Evolutionary conservation across 2,797 vertebrate species (phyloP), one percentile per base, ranked within the genome.

Genomic region (Rhinoraja longicauda): DNA sequence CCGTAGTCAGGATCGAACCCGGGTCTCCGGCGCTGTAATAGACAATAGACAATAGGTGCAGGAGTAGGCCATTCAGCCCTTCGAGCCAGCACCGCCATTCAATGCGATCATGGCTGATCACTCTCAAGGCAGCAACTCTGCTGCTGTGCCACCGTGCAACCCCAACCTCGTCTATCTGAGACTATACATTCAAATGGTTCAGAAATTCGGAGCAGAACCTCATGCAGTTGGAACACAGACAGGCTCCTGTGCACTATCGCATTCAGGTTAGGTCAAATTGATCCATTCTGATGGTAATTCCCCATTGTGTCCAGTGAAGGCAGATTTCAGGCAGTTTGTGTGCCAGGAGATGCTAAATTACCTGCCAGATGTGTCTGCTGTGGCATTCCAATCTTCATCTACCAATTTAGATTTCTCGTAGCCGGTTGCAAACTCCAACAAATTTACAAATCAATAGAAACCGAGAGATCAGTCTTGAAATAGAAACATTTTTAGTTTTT

Each of bases 271-370:
- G 67, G 64, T 39, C 88, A 70, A 90, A 32, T 8, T 39, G 86
- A 36, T 26, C 86, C n/a, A 90, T 32, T 67, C 59, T 36, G 29
- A 64, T 67, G 64, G 64, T 70, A 90, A 39, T 90, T 67, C 86
- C 19, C 64, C 29, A 0, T 19, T 21, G 86, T 39, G 17, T 70
- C 19, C 17, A 19, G 86, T 19, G 29, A 67, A 70, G 57, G 59
- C 59, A 36, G 32, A 36, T 64, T 39, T 90, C 86, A 64, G n/a
- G 59, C 82, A 17, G 88, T 26, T 90, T 72, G 24, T 5, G 21
- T 91, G n/a, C 17, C 1, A 86, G 67, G 64, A 91, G 88, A 36
- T 39, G 67, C 12, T 91, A 91, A 70, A 91, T 91, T 72, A 91
- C 88, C 19, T 91, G 67, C 67, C 64, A 70, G 45, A 24, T 64